Base-by-base conservation (phyloP, 2,797 vertebrate genomes). In the Bryconaethiops microstoma region DNA sequence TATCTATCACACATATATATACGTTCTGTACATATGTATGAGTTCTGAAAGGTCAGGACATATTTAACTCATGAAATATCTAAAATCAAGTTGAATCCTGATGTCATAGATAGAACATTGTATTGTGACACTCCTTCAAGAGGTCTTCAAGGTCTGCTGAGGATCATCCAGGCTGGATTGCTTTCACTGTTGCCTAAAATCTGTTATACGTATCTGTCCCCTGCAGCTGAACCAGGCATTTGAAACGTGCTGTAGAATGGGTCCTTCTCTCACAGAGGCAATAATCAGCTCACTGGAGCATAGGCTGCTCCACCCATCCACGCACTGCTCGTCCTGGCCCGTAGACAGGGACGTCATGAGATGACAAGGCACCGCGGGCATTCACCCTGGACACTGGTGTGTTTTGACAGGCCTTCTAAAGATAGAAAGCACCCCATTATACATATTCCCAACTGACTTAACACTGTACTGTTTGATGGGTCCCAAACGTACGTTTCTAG, bases 401-500 rank as follows among this genome's bases (percentile, higher is more conserved):
- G 59, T 76, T 76, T 71, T 76, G 79, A 82, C 64, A 80, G 77
- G 50, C 60, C 63, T 86, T 81, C 83, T 84, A 87, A 86, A 87
- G 75, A 84, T 87, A 85, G 83, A 63, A 42, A 54, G 77, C 79
- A 25, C 71, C 76, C 74, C 69, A 83, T 85, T 80, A 87, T 77
- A 85, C 74, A 82, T 79, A 83, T 78, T 79, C 78, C 82, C 80
- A 76, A 76, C 48, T 39, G 72, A 64, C 55, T 72, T 67, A 68
- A 69, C 25, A 25, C 72, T 3, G 40, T 0, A 70, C 52, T n/a
- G 10, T 35, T 60, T 63, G 76, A 79, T 19, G 29, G 82, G 29
- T 63, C 65, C 67, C 74, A 60, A 60, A 79, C 72, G 80, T 57
- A 52, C 65, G 64, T 84, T 55, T 72, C 54, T 72, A 60, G 62